Evolutionary conservation across 2,888 invertebrate species (phyloP).

Genomic region (Ryuthela nishihirai): DNA sequence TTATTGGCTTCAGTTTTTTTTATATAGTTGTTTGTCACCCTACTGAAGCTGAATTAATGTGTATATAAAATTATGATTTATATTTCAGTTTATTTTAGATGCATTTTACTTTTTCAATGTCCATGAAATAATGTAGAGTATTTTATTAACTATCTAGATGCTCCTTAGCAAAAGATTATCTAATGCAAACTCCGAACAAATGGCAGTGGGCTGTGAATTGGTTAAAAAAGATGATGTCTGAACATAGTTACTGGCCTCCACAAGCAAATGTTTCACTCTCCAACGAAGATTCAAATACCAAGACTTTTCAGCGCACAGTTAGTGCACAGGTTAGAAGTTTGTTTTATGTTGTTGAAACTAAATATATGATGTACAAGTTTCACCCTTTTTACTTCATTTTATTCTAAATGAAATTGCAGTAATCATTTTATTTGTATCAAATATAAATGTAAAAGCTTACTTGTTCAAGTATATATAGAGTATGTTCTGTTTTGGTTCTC

Average conservation of each 20-base stretch:
- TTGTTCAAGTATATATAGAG: too few species aligned
- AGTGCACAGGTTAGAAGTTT: slow-evolving; percentile 51
- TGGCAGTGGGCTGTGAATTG: slow-evolving; percentile 57
- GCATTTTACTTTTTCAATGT: too few species aligned
- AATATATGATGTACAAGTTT: neutral
- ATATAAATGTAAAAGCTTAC: too few species aligned
- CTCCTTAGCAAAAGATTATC: slow-evolving; percentile 51
- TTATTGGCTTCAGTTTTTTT: too few species aligned
- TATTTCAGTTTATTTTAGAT: too few species aligned
- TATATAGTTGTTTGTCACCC: too few species aligned
- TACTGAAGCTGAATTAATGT: too few species aligned
- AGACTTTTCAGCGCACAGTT: slow-evolving; percentile 54
- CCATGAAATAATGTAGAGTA: too few species aligned
- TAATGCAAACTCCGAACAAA: slow-evolving; percentile 49
- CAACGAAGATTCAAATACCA: slow-evolving; percentile 53
- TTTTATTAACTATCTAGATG: slow-evolving; percentile 37
- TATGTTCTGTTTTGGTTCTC: too few species aligned
- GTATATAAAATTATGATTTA: too few species aligned
- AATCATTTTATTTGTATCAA: too few species aligned
- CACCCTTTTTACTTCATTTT: neutral
- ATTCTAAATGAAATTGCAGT: too few species aligned
- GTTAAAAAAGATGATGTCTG: slow-evolving; percentile 53
- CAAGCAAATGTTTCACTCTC: slow-evolving; percentile 43
- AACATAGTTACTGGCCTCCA: slow-evolving; percentile 42
- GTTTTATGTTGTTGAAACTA: neutral